Evolutionary conservation across 2,113 vertebrate genomes (phyloP).

Genomic region (Tyto alba): DNA sequence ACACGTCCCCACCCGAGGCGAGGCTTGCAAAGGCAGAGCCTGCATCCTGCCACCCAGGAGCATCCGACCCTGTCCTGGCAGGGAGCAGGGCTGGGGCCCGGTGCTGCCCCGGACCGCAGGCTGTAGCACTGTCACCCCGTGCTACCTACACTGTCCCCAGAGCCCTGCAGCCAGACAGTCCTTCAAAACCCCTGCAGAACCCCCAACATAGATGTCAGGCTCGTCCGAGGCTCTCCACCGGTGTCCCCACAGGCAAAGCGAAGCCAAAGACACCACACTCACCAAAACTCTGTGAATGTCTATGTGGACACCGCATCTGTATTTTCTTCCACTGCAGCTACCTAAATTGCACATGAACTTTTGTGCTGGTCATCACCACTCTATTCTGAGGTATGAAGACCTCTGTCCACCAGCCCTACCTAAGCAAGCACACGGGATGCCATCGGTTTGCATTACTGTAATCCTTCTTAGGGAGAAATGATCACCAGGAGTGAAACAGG

Average conservation of each 20-base stretch:
- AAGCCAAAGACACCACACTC: background rate
- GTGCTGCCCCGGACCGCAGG: background rate
- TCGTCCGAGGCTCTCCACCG: background rate
- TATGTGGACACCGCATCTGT: rapidly evolving
- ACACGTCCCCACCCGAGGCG: rapidly evolving
- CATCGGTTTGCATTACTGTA: rapidly evolving
- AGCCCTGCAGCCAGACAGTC: background rate
- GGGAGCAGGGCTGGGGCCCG: background rate
- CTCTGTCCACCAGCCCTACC: background rate
- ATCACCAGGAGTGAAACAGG: rapidly evolving
- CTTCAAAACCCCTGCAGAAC: background rate
- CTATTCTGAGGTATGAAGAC: rapidly evolving
- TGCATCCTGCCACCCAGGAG: rapidly evolving
- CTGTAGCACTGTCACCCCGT: background rate
- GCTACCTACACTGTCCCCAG: background rate
- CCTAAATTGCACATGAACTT: rapidly evolving
- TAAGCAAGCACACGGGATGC: rapidly evolving
- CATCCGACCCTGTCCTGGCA: rapidly evolving
- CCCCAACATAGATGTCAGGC: rapidly evolving
- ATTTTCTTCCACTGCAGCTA: background rate
- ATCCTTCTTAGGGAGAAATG: background rate
- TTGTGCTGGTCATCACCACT: rapidly evolving
- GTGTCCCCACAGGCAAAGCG: background rate
- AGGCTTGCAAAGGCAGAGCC: background rate
- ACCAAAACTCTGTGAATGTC: background rate